Evolutionary conservation across 1,140 invertebrate species (phyloP), one percentile per base, ranked within the genome.

Genomic region (Tetranychus urticae): DNA sequence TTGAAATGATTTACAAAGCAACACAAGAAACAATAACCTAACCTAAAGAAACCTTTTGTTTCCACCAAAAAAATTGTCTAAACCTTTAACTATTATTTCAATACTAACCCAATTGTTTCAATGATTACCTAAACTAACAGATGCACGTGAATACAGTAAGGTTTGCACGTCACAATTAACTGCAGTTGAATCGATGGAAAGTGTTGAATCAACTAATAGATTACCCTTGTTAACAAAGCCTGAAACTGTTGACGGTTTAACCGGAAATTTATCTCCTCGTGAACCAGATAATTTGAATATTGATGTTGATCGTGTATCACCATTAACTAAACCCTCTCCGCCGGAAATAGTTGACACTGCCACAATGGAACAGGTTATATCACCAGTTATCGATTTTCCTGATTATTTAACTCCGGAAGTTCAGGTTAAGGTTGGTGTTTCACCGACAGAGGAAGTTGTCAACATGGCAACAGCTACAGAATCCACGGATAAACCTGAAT

Each of bases 101-200:
- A 42, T 42, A 42, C 39, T 42, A 42, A 70, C 60, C 75, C 68
- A 42, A 42, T 42, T 42, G 39, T 74, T 74, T 7, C 74, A 72
- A 63, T 33, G 50, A 23, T 54, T 8, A 34, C 23, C n/a, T 2
- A n/a, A n/a, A 23, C 31, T 54, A 33, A 23, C 23, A 54, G 34
- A 54, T 23, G n/a, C 7, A 23, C 50, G 34, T 54, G 14, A 34
- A n/a, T 14, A 23, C 73, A 75, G 64, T 74, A 75, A 66, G 71
- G 75, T n/a, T 39, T 42, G 39, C 39, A 42, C 39, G 39, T 42
- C 39, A 5, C 39, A 42, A 42, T 42, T 42, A 42, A 42, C 39
- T 10, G 10, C 39, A 42, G 39, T 42, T 5, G 10, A 42, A 42
- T 42, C 10, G 39, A 42, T 42, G 39, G 39, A 42, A 6, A 42